Percentiles rank a stretch among this genome's conserved stretches.
These are phyloP conservation scores for Agonopterix alstromeriana DNA, from an alignment of 2,888 invertebrate species.

Conservation along the genomic window DNA sequence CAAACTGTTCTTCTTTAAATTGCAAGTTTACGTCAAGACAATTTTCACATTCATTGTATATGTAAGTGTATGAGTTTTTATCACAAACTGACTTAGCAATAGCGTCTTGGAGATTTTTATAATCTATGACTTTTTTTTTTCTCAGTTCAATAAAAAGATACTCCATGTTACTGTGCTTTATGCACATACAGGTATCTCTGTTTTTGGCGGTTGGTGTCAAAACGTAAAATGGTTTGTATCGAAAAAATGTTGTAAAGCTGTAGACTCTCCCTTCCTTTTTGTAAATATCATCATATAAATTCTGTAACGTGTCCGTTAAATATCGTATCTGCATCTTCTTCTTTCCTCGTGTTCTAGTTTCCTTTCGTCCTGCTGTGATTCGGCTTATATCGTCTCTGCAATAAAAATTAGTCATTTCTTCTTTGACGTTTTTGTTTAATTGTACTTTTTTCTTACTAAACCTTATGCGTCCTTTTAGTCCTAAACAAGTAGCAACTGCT, in stretches of 20 bases:
- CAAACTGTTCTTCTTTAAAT: constrained; percentile 1
- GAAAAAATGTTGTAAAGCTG: background rate
- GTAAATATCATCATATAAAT: constrained; percentile 12
- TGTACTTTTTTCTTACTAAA: background rate
- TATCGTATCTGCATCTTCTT: constrained; percentile 12
- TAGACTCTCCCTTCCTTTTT: constrained; percentile 9
- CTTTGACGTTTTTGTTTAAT: background rate
- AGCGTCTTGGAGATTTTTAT: too few species aligned
- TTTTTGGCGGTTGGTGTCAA: constrained; percentile 3
- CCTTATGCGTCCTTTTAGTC: background rate
- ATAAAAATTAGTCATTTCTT: constrained; percentile 1
- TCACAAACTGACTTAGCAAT: too few species aligned
- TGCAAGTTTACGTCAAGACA: background rate
- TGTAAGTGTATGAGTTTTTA: too few species aligned
- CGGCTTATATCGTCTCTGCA: constrained; percentile 4
- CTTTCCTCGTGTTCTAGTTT: constrained; percentile 10
- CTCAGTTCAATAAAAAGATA: too few species aligned
- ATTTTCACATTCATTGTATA: too few species aligned
- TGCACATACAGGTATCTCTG: too few species aligned
- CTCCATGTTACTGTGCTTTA: background rate
- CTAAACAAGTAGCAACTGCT: background rate
- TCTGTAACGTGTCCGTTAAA: constrained; percentile 7
- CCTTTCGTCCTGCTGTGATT: constrained; percentile 8
- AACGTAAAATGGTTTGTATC: constrained; percentile 6
- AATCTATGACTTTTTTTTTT: too few species aligned